Evolutionary conservation across 2,797 vertebrate genomes (phyloP).

Genomic region (Pterois miles): DNA sequence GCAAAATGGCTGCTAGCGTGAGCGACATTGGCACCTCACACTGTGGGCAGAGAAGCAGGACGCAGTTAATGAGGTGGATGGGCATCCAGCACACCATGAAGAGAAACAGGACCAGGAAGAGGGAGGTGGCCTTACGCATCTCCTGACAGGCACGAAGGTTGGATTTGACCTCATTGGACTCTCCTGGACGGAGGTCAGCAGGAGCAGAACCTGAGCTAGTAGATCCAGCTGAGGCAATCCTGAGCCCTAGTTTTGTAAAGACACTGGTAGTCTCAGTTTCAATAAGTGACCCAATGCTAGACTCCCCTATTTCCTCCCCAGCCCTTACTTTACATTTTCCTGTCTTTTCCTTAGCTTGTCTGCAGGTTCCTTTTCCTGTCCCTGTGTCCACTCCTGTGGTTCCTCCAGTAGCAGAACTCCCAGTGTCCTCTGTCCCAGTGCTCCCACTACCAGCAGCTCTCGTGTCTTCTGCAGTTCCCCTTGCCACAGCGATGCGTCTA

Average conservation of each 20-base stretch:
- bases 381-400: background rate
- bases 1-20: conserved; percentile 83
- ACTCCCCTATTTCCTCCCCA: background rate
- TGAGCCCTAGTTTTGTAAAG: background rate
- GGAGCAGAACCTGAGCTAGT: background rate
- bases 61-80: conserved; percentile 86
- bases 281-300: background rate
- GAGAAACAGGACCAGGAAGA: conserved; percentile 88
- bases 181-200: background rate
- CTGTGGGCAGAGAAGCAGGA: conserved; percentile 78
- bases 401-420: background rate
- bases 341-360: background rate
- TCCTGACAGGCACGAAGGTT: conserved; percentile 75
- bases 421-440: background rate
- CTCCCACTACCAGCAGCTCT: background rate
- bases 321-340: background rate
- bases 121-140: conserved; percentile 86
- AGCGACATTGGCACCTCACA: conserved; percentile 41
- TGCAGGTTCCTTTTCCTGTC: background rate
- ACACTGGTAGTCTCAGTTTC: background rate
- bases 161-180: background rate
- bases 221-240: background rate
- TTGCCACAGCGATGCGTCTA: conserved; percentile 77
- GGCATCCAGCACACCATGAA: conserved; percentile 91
- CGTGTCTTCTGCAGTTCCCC: background rate